Evolutionary conservation across 2,797 vertebrate genomes (phyloP).

Genomic region (Scolopax bukidnonensis): DNA sequence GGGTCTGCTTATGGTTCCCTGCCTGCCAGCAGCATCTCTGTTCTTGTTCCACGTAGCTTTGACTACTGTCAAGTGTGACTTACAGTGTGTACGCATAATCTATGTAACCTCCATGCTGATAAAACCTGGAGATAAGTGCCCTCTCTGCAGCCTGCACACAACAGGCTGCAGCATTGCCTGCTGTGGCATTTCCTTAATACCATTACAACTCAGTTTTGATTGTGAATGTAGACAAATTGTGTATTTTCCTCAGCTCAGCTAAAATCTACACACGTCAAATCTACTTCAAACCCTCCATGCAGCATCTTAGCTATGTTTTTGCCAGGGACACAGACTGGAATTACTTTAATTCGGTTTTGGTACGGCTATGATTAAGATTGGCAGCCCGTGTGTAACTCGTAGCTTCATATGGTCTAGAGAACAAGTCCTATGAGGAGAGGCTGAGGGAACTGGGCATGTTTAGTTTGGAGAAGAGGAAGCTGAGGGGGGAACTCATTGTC

Average conservation of each 20-base stretch:
- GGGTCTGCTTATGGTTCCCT: neutral
- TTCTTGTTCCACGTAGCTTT: neutral
- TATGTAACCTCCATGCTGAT: neutral
- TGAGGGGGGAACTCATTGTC: no score
- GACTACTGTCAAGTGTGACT: rapidly evolving
- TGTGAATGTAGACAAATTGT: neutral
- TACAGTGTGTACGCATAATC: neutral
- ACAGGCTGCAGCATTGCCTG: neutral
- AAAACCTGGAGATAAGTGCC: neutral
- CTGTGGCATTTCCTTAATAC: neutral
- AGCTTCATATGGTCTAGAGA: neutral
- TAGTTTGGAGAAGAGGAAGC: no score
- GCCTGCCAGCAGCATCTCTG: neutral
- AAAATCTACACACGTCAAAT: neutral
- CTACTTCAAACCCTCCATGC: neutral
- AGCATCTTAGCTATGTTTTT: neutral
- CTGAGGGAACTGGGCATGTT: no score
- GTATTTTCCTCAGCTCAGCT: neutral
- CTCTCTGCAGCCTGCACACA: neutral
- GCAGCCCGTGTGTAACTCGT: neutral
- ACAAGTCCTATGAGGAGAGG: no score
- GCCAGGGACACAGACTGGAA: neutral
- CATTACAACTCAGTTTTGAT: neutral
- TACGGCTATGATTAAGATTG: neutral
- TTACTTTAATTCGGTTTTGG: neutral